Evolutionary conservation across 2,888 invertebrate species (phyloP).

Genomic region (Scrobipalpa atriplicella): DNA sequence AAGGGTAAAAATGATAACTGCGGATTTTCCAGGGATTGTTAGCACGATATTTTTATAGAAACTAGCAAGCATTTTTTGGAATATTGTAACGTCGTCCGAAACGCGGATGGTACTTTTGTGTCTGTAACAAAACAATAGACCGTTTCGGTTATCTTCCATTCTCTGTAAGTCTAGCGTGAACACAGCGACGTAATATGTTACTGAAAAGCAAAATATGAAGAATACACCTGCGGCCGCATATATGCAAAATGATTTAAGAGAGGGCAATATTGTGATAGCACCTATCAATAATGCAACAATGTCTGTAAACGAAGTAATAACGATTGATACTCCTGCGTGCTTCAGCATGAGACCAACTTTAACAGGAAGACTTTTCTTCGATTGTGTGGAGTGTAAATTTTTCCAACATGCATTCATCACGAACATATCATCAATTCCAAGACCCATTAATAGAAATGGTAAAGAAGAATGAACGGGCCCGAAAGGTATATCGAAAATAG

Average conservation of each 20-base stretch:
- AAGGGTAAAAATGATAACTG: conserved; percentile 84
- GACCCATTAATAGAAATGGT: conserved; percentile 91
- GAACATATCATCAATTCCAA: conserved; percentile 93
- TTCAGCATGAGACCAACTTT: conserved; percentile 87
- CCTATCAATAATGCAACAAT: conserved; percentile 91
- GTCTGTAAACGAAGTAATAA: conserved; percentile 92
- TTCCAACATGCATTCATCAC: conserved; percentile 92
- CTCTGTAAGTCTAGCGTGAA: conserved; percentile 88
- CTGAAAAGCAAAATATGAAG: conserved; percentile 88
- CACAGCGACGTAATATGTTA: conserved; percentile 92
- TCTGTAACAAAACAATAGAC: conserved; percentile 85
- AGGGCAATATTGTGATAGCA: conserved; percentile 90
- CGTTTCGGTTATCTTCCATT: conserved; percentile 84
- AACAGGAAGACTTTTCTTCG: conserved; percentile 81
- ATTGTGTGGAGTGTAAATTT: conserved; percentile 80
- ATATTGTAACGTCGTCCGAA: conserved; percentile 80
- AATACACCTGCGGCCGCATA: conserved; percentile 91
- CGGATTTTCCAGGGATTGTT: conserved; percentile 85
- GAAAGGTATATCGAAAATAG: conserved; percentile 87
- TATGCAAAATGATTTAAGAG: conserved; percentile 91
- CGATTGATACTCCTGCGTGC: conserved; percentile 93
- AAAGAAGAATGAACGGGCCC: conserved; percentile 92
- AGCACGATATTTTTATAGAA: conserved; percentile 86
- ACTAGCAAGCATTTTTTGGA: conserved; percentile 81
- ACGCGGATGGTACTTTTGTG: conserved; percentile 82